Evolutionary conservation across 2,797 vertebrate species (phyloP).

Genomic region (Etheostoma perlongum): DNA sequence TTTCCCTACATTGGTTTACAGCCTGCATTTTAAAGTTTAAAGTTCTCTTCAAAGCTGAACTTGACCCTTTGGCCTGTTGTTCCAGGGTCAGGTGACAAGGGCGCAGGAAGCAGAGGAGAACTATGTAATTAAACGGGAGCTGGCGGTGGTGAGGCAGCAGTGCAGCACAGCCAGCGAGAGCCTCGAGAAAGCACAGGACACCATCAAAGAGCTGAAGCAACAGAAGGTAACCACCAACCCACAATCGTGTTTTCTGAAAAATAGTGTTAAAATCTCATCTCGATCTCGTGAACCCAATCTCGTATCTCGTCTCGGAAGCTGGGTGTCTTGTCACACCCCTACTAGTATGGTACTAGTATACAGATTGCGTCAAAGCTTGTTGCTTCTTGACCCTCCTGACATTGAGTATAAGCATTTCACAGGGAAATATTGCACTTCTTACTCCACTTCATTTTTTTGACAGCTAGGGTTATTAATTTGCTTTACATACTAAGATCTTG

Average conservation of each 20-base stretch:
- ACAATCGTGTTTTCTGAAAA: not conserved
- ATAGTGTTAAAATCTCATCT: too few species aligned
- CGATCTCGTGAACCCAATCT: too few species aligned
- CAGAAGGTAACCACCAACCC: constrained; percentile 85
- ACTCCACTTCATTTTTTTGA: not conserved
- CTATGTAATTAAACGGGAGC: constrained; percentile 94
- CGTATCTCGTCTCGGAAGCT: too few species aligned
- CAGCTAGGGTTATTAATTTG: not conserved
- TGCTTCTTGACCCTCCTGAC: too few species aligned
- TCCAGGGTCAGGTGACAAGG: constrained; percentile 94
- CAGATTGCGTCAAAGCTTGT: too few species aligned
- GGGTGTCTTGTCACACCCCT: too few species aligned
- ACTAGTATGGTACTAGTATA: too few species aligned
- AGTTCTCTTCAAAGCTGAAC: not conserved
- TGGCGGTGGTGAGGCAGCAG: constrained; percentile 93
- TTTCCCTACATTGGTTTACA: not conserved
- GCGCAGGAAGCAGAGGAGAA: constrained; percentile 97
- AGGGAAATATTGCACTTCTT: not conserved
- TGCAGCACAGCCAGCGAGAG: constrained; percentile 88
- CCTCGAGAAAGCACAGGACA: constrained; percentile 92
- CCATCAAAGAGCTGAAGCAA: constrained; percentile 91
- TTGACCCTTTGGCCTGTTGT: constrained; percentile 18
- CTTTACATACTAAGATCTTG: not conserved
- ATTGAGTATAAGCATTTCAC: not conserved
- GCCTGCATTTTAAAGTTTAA: constrained; percentile 6